Base-by-base conservation (phyloP, 2,113 vertebrate genomes). In the Octodon degus region DNA sequence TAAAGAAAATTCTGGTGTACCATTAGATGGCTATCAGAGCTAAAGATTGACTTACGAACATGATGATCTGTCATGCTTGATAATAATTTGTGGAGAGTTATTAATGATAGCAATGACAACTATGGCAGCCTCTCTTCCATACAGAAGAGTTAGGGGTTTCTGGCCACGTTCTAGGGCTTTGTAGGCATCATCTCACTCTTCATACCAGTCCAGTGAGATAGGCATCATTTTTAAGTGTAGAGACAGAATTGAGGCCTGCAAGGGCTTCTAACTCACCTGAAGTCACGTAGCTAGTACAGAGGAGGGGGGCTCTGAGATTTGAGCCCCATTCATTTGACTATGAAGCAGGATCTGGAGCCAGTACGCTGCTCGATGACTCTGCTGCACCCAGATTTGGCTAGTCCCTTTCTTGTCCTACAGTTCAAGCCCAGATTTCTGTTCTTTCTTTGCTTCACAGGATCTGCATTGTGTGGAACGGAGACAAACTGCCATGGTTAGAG, bases 261-360 rank as follows among this genome's bases (percentile, higher is more conserved):
- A n/a, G 25, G 37, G 25, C n/a, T 83, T 37, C 1, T 65, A 19
- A 34, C 22, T 89, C 19, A 22, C 58, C 2, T 20, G 6, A 43
- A 60, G 86, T 60, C 82, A 76, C 25, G 16, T 17, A 43, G 27
- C 67, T 79, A 24, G 62, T n/a, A 13, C 22, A 22, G 43, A 25
- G 32, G 22, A 14, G 32, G 25, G 27, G 24, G n/a, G 30, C 20
- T 7, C 63, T 96, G 97, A 67, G 53, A 90, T 97, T 95, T 96
- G 81, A 97, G 86, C 89, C 82, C 74, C 20, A 19, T 40, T 83
- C 12, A 40, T 86, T 43, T 79, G 37, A 22, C 80, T 85, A 7
- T 17, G 32, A n/a, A 81, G 58, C 12, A 20, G 5, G 63, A 12
- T 5, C 14, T 68, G 53, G 34, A 55, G n/a, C 30, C 37, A 8